A percentile compares a stretch with the other conserved stretches of the same genome.
These are phyloP conservation scores for Trachemys scripta DNA, from an alignment of 2,113 vertebrate species.

Conservation along the genomic window DNA sequence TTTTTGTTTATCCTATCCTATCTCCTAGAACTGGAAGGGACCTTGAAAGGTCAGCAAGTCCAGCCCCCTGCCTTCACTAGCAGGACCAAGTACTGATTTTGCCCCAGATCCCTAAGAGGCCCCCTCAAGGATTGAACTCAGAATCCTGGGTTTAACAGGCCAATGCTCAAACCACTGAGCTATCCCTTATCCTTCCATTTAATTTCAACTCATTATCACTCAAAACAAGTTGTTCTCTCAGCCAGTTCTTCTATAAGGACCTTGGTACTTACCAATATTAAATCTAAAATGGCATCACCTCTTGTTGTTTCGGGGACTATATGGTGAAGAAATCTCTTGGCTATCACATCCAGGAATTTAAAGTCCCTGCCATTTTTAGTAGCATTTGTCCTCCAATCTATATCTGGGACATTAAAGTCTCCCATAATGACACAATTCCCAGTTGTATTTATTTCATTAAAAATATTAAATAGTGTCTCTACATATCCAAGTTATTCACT, in stretches of 20 bases:
- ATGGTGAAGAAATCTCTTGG: neutral
- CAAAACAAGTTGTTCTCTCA: neutral
- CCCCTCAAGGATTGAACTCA: no score
- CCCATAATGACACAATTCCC: no score
- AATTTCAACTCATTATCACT: neutral
- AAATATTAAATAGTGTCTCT: neutral
- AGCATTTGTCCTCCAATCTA: no score
- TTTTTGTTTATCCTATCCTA: neutral
- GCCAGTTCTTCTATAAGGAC: neutral
- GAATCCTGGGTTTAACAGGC: no score
- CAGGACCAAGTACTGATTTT: no score
- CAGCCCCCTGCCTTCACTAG: no score
- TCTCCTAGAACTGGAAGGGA: no score
- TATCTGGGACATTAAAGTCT: no score
- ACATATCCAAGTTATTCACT: neutral
- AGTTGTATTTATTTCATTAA: no score
- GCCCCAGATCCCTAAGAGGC: no score
- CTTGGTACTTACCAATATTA: neutral
- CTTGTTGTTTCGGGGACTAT: neutral
- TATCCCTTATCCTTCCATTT: neutral
- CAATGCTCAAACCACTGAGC: no score
- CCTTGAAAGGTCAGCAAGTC: no score
- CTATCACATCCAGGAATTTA: neutral
- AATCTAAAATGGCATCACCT: neutral
- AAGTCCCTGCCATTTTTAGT: neutral